phyloP scores from a whole-genome alignment of 1,140 invertebrate genomes.

The Tetragnatha versicolor region DNA sequence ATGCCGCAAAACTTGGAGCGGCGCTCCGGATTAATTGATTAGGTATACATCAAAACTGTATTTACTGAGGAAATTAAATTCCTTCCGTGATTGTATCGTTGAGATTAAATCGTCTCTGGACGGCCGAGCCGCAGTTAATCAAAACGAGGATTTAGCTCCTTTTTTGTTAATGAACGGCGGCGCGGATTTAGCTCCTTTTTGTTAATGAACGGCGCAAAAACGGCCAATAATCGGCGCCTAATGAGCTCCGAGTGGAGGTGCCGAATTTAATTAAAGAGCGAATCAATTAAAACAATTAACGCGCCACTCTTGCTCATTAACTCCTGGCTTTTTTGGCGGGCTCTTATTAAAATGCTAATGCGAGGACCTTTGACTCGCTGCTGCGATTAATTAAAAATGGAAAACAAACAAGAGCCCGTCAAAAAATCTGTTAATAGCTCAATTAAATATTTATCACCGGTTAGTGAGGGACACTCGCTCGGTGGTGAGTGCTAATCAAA shows the following conservation, averaged over 20 bases:
- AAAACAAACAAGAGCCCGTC: too few relatives aligned
- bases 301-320: conserved; percentile 52
- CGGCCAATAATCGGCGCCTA: conserved; percentile 46
- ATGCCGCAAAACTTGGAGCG: conserved; percentile 22
- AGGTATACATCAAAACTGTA: conserved; percentile 55
- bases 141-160: conserved; percentile 44
- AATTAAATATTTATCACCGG: too few relatives aligned
- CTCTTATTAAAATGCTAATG: too few relatives aligned
- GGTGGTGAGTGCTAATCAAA: too few relatives aligned
- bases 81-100: conserved; percentile 44
- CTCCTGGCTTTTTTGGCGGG: conserved; percentile 13
- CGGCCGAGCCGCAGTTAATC: conserved; percentile 16
- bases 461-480: too few relatives aligned
- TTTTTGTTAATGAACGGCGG: conserved; percentile 52
- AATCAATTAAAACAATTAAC: conserved; percentile 55
- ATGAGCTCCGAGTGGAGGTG: conserved; percentile 33
- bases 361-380: too few relatives aligned
- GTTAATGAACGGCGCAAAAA: conserved; percentile 50
- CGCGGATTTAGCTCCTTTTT: conserved; percentile 40
- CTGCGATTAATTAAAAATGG: too few relatives aligned
- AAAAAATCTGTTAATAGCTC: too few relatives aligned
- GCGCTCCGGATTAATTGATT: conserved; percentile 49
- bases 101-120: conserved; percentile 48
- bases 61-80: conserved; percentile 55
- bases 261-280: conserved; percentile 45